phyloP scores from a whole-genome alignment of 2,888 invertebrate genomes.

The Tetanocera ferruginea region DNA sequence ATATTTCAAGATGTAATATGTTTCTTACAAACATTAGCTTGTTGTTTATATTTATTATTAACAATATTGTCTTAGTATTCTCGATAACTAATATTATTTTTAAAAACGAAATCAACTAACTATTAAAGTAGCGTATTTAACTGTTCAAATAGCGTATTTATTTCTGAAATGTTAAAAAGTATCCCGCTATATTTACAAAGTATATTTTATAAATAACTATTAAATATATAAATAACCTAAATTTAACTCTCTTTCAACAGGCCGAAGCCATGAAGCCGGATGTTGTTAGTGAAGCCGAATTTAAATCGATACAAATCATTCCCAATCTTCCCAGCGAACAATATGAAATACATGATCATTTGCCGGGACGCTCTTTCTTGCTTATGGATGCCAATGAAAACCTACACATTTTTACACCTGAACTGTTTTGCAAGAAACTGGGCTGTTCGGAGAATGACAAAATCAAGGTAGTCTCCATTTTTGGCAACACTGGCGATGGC shows the following conservation, averaged over 20 bases:
- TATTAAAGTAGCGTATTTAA: background rate
- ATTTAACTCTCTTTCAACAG: constrained; percentile 44
- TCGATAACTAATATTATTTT: background rate
- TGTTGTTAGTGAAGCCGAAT: constrained; percentile 59
- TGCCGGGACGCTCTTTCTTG: constrained; percentile 68
- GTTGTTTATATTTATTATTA: too few relatives aligned
- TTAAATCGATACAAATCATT: constrained; percentile 64
- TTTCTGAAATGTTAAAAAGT: too few relatives aligned
- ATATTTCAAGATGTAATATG: too few relatives aligned
- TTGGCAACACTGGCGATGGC: constrained; percentile 88
- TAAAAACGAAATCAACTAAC: background rate
- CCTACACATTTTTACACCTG: constrained; percentile 73
- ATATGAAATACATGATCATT: constrained; percentile 53
- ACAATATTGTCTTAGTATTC: too few relatives aligned
- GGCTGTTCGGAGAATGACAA: constrained; percentile 70
- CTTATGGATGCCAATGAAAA: constrained; percentile 76
- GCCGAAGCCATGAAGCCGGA: constrained; percentile 61
- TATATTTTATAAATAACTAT: background rate
- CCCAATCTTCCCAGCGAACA: constrained; percentile 55
- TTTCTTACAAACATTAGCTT: too few relatives aligned
- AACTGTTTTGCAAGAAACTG: constrained; percentile 70
- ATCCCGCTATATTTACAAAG: background rate
- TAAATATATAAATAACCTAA: background rate
- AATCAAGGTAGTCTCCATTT: constrained; percentile 85
- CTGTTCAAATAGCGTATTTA: too few relatives aligned